phyloP scores from a whole-genome alignment of 2,888 invertebrate species.

The Synanthedon myopaeformis region DNA sequence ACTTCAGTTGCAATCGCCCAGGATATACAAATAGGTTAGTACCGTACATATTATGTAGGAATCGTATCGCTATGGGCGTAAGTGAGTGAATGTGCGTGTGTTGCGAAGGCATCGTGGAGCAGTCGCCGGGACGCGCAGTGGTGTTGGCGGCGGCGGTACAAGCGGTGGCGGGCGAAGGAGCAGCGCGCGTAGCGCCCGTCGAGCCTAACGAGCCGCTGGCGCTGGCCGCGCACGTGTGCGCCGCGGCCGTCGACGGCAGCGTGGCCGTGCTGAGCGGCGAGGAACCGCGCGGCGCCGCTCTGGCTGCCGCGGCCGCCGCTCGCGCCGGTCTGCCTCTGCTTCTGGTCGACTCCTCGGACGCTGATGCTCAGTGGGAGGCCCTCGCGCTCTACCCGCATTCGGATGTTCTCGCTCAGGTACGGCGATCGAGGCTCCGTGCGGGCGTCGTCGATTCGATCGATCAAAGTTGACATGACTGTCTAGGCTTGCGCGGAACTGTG shows the following conservation, averaged over 20 bases:
- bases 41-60: too few species aligned
- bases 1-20: too few species aligned
- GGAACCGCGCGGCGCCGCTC: slow-evolving; percentile 12
- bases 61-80: background rate
- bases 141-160: slow-evolving; percentile 16
- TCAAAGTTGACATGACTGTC: too few species aligned
- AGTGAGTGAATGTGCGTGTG: background rate
- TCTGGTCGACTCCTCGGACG: slow-evolving; percentile 29
- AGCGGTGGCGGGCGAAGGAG: slow-evolving; percentile 32
- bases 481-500: slow-evolving; percentile 37
- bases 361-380: slow-evolving; percentile 27
- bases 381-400: slow-evolving; percentile 36
- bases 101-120: background rate
- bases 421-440: background rate
- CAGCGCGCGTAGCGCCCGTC: slow-evolving; percentile 33
- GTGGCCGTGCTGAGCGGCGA: background rate
- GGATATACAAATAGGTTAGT: too few species aligned
- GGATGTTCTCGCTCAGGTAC: slow-evolving; percentile 28
- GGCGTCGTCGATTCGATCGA: background rate
- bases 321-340: slow-evolving; percentile 39
- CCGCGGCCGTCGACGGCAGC: slow-evolving; percentile 3
- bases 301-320: slow-evolving; percentile 18
- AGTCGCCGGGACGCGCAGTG: background rate
- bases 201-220: slow-evolving; percentile 25
- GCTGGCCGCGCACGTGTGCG: background rate